Percentiles rank a stretch among this genome's conserved stretches.
phyloP scores from a whole-genome alignment of 2,888 invertebrate species.

The Drosophila hamatofila region DNA sequence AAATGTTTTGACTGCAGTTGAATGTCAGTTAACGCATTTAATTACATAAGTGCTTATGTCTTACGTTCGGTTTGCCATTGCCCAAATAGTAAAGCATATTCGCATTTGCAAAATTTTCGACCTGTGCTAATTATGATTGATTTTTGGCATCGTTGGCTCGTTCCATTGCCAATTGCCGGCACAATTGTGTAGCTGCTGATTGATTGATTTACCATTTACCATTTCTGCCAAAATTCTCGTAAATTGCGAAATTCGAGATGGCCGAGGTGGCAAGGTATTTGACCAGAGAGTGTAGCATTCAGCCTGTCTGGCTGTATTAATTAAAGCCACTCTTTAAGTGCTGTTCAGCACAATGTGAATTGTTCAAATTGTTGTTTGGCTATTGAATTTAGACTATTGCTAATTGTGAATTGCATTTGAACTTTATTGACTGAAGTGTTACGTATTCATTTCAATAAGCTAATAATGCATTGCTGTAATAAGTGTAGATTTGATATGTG shows the following conservation, averaged over 20 bases:
- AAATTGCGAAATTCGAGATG: conserved; percentile 7
- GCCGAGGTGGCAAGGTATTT: background rate
- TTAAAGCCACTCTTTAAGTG: conserved; percentile 24
- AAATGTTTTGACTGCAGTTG: conserved; percentile 67
- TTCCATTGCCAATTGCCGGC: conserved; percentile 18
- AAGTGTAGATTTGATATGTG: background rate
- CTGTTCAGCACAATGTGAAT: conserved; percentile 28
- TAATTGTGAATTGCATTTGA: background rate
- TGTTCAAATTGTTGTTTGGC: conserved; percentile 3
- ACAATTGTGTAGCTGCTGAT: conserved; percentile 40
- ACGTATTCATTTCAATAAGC: background rate
- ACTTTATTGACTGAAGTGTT: background rate
- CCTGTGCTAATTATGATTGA: conserved; percentile 16
- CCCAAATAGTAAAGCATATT: background rate
- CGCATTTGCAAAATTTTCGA: background rate
- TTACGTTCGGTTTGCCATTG: conserved; percentile 53
- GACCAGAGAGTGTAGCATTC: conserved; percentile 8
- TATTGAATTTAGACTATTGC: background rate
- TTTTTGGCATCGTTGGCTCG: conserved; percentile 2
- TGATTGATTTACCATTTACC: conserved; percentile 45
- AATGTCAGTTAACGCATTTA: conserved; percentile 72
- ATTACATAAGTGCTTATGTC: conserved; percentile 80
- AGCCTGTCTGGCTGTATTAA: conserved; percentile 29
- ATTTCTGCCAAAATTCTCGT: conserved; percentile 14
- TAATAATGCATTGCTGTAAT: background rate